phyloP scores from a whole-genome alignment of 2,113 vertebrate species.

The Rhizomys pruinosus region DNA sequence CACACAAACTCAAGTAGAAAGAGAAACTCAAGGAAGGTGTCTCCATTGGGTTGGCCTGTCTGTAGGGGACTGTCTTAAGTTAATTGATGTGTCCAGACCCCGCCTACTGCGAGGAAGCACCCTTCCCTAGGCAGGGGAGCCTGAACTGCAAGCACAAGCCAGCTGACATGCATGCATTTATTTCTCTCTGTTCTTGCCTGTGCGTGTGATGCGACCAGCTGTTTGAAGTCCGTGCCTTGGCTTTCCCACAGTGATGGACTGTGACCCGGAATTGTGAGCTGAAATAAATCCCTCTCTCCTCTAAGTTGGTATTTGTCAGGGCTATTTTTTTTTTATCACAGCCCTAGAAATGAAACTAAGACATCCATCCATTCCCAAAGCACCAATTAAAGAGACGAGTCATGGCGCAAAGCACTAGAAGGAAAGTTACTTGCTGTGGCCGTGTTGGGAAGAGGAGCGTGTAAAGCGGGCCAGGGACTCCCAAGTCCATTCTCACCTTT shows the following conservation, averaged over 20 bases:
- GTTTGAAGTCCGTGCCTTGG: neutral
- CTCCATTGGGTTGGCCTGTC: neutral
- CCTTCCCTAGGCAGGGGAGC: neutral
- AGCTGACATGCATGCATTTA: neutral
- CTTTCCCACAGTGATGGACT: neutral
- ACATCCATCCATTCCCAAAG: too few species aligned
- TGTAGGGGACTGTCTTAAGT: neutral
- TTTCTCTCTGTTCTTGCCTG: neutral
- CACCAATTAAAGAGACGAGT: too few species aligned
- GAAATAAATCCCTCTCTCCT: neutral
- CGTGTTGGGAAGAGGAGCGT: too few species aligned
- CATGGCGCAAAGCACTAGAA: too few species aligned
- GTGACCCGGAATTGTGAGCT: neutral
- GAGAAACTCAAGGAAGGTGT: neutral
- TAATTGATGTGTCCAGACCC: neutral
- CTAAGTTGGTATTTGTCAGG: neutral
- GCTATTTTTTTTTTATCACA: neutral
- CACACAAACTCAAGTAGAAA: neutral
- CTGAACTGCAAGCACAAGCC: neutral
- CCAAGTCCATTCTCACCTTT: too few species aligned
- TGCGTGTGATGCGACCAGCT: neutral
- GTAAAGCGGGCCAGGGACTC: too few species aligned
- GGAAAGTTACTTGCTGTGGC: too few species aligned
- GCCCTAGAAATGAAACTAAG: neutral
- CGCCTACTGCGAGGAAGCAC: neutral